These are phyloP conservation scores for Erythrocercus mccallii DNA, from an alignment of 2,113 vertebrate species.

Conservation along the genomic window DNA sequence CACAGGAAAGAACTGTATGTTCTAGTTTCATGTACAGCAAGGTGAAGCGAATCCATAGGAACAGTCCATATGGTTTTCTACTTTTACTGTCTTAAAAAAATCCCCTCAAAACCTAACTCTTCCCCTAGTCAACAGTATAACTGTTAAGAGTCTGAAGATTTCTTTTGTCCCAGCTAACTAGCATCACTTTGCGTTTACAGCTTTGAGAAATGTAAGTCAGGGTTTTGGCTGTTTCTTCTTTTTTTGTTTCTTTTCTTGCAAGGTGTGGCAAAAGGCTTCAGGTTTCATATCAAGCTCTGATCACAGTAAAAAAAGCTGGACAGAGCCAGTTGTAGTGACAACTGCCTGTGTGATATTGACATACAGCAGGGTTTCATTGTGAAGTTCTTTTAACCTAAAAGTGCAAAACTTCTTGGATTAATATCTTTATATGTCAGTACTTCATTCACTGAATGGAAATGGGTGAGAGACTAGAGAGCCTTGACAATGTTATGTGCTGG, in stretches of 20 bases:
- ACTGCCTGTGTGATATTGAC: not conserved
- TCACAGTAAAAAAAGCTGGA: not conserved
- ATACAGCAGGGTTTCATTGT: not conserved
- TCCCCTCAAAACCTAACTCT: not conserved
- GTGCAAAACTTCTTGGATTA: not conserved
- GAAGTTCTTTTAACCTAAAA: slow-evolving; percentile 3
- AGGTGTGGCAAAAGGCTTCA: not conserved
- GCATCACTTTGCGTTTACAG: slow-evolving; percentile 16
- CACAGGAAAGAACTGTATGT: not conserved
- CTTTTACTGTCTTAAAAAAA: not conserved
- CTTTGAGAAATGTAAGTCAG: slow-evolving; percentile 41
- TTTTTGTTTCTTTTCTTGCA: not conserved
- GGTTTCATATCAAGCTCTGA: slow-evolving; percentile 49
- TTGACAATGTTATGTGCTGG: not conserved
- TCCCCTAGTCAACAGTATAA: slow-evolving; percentile 3
- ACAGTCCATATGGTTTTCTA: not conserved
- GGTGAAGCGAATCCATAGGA: not conserved
- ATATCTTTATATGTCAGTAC: not conserved
- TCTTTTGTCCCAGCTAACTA: slow-evolving; percentile 60
- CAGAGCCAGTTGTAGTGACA: not conserved
- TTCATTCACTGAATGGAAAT: not conserved
- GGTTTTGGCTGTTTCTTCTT: not conserved
- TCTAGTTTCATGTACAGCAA: not conserved
- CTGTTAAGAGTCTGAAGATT: slow-evolving; percentile 25
- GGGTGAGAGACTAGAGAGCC: not conserved